Evolutionary conservation across 2,797 vertebrate genomes (phyloP), one percentile per base, ranked within the genome.

Genomic region (Botia almorhae): DNA sequence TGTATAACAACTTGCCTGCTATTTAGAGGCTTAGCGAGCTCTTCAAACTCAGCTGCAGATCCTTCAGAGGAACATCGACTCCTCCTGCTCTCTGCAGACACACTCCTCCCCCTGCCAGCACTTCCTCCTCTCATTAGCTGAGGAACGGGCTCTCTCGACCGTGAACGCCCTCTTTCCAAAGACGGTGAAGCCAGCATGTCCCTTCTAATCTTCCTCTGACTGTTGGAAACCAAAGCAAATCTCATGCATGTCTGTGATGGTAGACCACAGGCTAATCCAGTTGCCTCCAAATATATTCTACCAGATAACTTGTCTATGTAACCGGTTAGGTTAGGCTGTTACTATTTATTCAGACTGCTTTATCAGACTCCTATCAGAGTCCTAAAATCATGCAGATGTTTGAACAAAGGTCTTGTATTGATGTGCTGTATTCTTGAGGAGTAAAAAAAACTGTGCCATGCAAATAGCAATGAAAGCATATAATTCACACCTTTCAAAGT

Each of bases 51-150:
- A 0, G 93, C 95, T 84, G 94, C 86, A 0, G 95, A 96, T 90
- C 94, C 94, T 53, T 89, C 92, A 0, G 95, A 96, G 0, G 95
- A 97, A 84, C 91, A 94, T 76, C 91, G 93, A 92, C 95, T 96
- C 67, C 93, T 92, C 86, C 93, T 89, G 48, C 94, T 95, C 89
- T 96, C 96, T 75, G 93, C 84, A 77, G 93, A 91, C 4, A 91
- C 76, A 89, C 90, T 92, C 87, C 91, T 89, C 43, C 91, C 92
- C 85, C 93, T 87, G 78, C 85, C 74, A 0, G 63, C 78, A n/a
- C 91, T 91, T 72, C 92, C 89, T 0, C 88, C 71, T 14, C 92
- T 89, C 50, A 74, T 72, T 77, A 86, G 60, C 56, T 74, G 92
- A 43, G 85, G 89, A 75, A 87, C 89, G 0, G 82, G 64, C 77